Conservation (phyloP, 1,140 invertebrate genomes). For the Zaprionus davidi region DNA sequence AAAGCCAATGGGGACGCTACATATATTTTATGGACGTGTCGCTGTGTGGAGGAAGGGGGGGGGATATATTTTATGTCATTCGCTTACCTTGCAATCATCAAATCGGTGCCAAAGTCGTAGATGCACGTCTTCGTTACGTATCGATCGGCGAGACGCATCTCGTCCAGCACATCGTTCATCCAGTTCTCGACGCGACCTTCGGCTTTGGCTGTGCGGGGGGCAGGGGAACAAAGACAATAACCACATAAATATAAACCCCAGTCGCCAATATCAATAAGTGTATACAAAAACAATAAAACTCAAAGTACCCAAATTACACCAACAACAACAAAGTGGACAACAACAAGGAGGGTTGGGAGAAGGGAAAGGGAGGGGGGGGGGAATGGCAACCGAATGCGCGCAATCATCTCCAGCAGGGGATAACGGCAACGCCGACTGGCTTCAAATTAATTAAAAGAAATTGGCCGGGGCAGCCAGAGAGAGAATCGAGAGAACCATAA, state of each 20-base stretch:
- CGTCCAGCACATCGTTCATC: conserved; percentile 93
- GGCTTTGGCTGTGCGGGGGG: conserved; percentile 83
- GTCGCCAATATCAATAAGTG: conserved; percentile 82
- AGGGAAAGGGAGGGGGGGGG: neutral
- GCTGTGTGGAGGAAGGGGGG: conserved; percentile 9
- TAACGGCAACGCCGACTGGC: conserved; percentile 54
- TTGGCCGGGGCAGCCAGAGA: conserved; percentile 53
- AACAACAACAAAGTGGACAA: conserved; percentile 23
- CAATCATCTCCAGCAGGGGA: conserved; percentile 67
- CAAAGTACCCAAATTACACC: conserved; percentile 52
- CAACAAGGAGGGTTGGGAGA: conserved; percentile 16
- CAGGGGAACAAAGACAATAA: conserved; percentile 63
- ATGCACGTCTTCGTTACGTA: conserved; percentile 95
- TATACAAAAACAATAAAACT: conserved; percentile 78
- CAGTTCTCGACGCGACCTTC: conserved; percentile 93
- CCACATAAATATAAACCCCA: conserved; percentile 82
- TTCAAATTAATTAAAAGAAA: conserved; percentile 83
- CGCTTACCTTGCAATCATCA: conserved; percentile 85
- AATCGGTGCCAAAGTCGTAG: conserved; percentile 91
- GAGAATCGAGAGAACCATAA: conserved; percentile 52
- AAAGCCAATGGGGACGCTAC: conserved; percentile 35
- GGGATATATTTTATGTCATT: conserved; percentile 59
- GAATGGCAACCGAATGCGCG: conserved; percentile 53
- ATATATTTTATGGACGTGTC: conserved; percentile 3
- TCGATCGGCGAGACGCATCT: conserved; percentile 93